Conservation (phyloP, 2,797 vertebrate genomes). For the Austrolebias charrua region DNA sequence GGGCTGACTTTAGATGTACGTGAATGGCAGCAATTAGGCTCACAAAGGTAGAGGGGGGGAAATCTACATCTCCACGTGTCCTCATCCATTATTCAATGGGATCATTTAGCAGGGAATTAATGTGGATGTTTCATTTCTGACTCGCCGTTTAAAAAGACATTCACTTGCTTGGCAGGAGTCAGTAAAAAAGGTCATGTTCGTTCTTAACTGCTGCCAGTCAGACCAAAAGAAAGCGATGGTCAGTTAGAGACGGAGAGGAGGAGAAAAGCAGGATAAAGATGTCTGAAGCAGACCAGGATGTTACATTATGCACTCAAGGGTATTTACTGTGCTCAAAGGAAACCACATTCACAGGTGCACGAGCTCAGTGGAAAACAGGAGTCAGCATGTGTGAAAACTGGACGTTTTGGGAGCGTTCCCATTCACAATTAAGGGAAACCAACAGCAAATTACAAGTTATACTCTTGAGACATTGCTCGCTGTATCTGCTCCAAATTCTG, state of each 20-base stretch:
- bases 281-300: slow-evolving; percentile 46
- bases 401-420: slow-evolving; percentile 48
- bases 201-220: slow-evolving; percentile 73
- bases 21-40: slow-evolving; percentile 78
- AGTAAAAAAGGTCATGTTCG: slow-evolving; percentile 61
- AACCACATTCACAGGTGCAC: slow-evolving; percentile 64
- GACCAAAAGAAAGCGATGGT: slow-evolving; percentile 44
- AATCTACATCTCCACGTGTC: slow-evolving; percentile 71
- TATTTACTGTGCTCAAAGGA: slow-evolving; percentile 64
- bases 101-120: slow-evolving; percentile 79
- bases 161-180: slow-evolving; percentile 70
- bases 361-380: slow-evolving; percentile 46
- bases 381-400: slow-evolving; percentile 27
- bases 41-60: slow-evolving; percentile 75
- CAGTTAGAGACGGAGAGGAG: slow-evolving; percentile 27
- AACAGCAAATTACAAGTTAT: slow-evolving; percentile 36
- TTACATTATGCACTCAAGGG: slow-evolving; percentile 60
- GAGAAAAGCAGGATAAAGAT: slow-evolving; percentile 37
- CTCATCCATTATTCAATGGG: slow-evolving; percentile 80
- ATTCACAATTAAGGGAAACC: slow-evolving; percentile 42
- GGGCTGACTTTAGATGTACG: slow-evolving; percentile 60
- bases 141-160: slow-evolving; percentile 74
- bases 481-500: slow-evolving; percentile 10
- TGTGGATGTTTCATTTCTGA: slow-evolving; percentile 79
- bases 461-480: slow-evolving; percentile 18